Conservation (phyloP, 2,888 invertebrate genomes). For the Leptarthrus brevirostris region DNA sequence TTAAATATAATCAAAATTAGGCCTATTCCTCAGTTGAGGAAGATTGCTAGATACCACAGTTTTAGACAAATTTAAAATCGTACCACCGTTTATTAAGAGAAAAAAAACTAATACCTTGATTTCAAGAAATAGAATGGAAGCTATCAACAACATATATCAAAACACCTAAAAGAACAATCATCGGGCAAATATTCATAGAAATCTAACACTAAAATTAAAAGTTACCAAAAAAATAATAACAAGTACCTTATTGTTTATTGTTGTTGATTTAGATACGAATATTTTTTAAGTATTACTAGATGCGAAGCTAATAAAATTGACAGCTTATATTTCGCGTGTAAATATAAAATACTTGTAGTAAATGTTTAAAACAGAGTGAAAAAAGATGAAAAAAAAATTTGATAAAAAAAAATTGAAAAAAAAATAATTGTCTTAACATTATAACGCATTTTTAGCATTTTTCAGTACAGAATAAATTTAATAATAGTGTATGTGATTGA, state of each 20-base stretch:
- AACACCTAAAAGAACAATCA: neutral
- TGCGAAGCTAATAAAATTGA: neutral
- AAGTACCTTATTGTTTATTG: conserved; percentile 33
- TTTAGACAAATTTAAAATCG: conserved; percentile 19
- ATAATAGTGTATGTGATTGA: too few relatives aligned
- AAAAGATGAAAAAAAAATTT: neutral
- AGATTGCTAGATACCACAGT: neutral
- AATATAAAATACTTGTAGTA: neutral
- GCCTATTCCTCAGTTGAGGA: neutral
- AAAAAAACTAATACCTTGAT: neutral
- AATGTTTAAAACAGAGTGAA: neutral
- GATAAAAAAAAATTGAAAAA: neutral
- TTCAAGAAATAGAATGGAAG: too few relatives aligned
- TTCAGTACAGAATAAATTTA: neutral
- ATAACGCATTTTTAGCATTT: neutral
- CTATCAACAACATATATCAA: neutral
- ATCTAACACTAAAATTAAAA: conserved; percentile 3
- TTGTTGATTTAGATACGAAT: conserved; percentile 17
- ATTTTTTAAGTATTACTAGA: neutral
- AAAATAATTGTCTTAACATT: neutral
- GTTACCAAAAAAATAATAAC: conserved; percentile 7
- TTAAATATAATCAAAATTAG: conserved; percentile 36
- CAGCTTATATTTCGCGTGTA: neutral
- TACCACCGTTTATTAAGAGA: conserved; percentile 24
- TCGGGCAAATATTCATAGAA: too few relatives aligned